A percentile compares a stretch with the other conserved stretches of the same genome.
Evolutionary conservation across 2,888 invertebrate genomes (phyloP).

Genomic region (Mythimna impura): DNA sequence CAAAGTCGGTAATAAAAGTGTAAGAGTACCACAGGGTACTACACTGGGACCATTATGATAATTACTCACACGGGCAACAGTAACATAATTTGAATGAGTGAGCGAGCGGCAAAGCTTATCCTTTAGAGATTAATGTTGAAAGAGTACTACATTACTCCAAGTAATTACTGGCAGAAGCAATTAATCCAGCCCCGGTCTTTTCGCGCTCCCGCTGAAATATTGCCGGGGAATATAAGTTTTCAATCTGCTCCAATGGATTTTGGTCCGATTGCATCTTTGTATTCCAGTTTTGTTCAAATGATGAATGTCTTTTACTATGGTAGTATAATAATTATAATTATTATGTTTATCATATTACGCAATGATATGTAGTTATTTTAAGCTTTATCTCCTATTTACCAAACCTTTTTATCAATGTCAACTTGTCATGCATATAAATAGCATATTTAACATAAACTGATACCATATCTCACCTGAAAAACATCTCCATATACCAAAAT

Average conservation of each 20-base stretch:
- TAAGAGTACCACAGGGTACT: conserved; percentile 45
- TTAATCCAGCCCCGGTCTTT: conserved; percentile 66
- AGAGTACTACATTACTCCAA: conserved; percentile 69
- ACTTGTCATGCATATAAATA: too few species aligned
- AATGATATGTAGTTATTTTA: too few species aligned
- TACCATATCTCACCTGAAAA: background rate
- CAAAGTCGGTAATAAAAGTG: conserved; percentile 37
- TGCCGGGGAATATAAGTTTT: conserved; percentile 58
- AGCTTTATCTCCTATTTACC: too few species aligned
- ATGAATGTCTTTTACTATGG: conserved; percentile 16
- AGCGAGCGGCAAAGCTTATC: conserved; percentile 65
- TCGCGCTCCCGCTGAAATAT: conserved; percentile 61
- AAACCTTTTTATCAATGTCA: background rate
- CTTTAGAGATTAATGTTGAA: conserved; percentile 70
- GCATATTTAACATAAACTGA: background rate
- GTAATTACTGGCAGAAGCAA: conserved; percentile 71
- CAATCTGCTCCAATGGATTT: conserved; percentile 57
- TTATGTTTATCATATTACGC: too few species aligned
- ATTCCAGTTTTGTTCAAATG: conserved; percentile 18
- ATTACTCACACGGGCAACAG: conserved; percentile 58
- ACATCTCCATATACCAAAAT: background rate
- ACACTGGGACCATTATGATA: conserved; percentile 59
- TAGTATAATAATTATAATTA: background rate
- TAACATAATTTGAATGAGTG: conserved; percentile 65
- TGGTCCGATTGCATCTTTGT: conserved; percentile 38